Base-by-base conservation (phyloP, 2,797 vertebrate species). In the Manis javanica region DNA sequence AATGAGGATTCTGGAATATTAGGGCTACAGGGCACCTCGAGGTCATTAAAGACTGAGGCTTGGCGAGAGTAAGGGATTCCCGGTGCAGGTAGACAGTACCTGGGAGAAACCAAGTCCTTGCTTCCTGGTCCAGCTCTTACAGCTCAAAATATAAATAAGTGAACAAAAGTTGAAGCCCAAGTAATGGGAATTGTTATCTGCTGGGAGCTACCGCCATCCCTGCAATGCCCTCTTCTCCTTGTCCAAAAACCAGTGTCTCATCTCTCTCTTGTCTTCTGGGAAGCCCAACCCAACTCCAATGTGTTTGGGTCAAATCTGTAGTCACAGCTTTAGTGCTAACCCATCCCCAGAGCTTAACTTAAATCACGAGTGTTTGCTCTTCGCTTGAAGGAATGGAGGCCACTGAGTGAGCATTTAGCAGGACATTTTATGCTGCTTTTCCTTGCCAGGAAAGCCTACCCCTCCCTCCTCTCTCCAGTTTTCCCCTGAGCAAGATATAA, bases 401-500 rank as follows among this genome's bases (percentile, higher is more conserved):
- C 34, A 0, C 96, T 96, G 89, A 89, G 88, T 92, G 94, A 93
- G 92, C 96, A 87, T 91, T 97, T 96, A 97, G 75, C 66, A 61
- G 95, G 66, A 91, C 94, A 13, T 96, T 96, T 95, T 96, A 95
- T 85, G 94, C 83, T 39, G 51, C 64, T 94, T 96, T 85, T 68
- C 61, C 84, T 91, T 96, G 94, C 91, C 96, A 97, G 94, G 92
- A 97, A 97, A 96, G 81, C 75, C 34, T 91, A 61, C 89, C 93
- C 93, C 96, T 94, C 93, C 92, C 81, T 87, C 55, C 57, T 78
- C 94, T 91, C 89, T 79, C 92, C 64, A 51, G 21, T 91, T 85
- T 96, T 69, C 64, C 93, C 90, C 55, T 87, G 89, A 97, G 97
- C 89, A 95, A 63, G 81, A 91, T 96, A 97, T 97, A 98, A 98